Base-by-base conservation (phyloP, 2,888 invertebrate species). In the Augiades crinisus region DNA sequence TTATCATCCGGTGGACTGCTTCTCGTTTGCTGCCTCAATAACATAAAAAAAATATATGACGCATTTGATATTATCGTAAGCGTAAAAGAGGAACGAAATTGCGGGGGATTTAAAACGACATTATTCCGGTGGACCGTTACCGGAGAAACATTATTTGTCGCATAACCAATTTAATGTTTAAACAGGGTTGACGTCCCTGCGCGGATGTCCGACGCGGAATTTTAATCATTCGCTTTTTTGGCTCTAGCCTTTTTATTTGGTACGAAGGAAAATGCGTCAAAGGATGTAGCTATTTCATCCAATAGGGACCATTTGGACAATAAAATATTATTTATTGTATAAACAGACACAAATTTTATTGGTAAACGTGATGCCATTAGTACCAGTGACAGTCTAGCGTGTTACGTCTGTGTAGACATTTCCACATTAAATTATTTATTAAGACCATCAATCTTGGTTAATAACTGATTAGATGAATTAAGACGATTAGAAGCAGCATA, bases 151-250 rank as follows among this genome's bases (percentile, higher is more conserved):
- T 27, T 49, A 43, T 50, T 49, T 36, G 34, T 24, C 45, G 24
- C 22, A 34, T 45, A 46, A 50, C 50, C 41, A 19, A 36, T 43
- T 43, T 43, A 50, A 43, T 36, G 43, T 27, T 36, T 27, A 36
- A 50, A 16, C 40, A 30, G 43, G 43, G 41, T 12, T 27, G 34
- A 49, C 47, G 14, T 19, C 47, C 21, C 31, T 30, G 7, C 22
- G 22, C 47, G 40, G 21, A 40, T 13, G 37, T 19, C 12, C 36
- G 17, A 37, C 37, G 27, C 22, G 17, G 10, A 41, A 30, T 41
- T 41, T 27, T 24, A 24, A 40, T 40, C 38, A 40, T 40, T 40
- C 40, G 24, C n/a, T 27, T 24, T 40, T 40, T 36, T 16, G 40
- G 38, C 8, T 16, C 12, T 13, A 24, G 10, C 1, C 22, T 27